A percentile compares a stretch with the other conserved stretches of the same genome.
Evolutionary conservation across 2,888 invertebrate genomes (phyloP).

Genomic region (Chaetogeoica ovagalla): DNA sequence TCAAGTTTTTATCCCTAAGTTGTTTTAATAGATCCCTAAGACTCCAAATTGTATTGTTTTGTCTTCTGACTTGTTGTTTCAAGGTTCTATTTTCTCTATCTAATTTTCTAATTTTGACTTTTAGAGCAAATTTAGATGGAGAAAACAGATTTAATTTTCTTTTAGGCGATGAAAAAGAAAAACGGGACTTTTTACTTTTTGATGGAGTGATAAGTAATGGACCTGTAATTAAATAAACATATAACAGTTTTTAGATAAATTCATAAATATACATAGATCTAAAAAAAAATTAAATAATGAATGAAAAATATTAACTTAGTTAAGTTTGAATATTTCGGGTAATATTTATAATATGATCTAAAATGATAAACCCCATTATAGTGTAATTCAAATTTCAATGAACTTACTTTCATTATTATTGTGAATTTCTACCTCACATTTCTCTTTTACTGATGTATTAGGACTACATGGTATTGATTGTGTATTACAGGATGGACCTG

Average conservation of each 20-base stretch:
- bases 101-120: neutral
- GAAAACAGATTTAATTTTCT: neutral
- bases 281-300: too few species aligned
- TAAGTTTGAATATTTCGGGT: too few species aligned
- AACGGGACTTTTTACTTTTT: neutral
- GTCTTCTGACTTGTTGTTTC: neutral
- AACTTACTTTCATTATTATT: too few species aligned
- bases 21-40: slow-evolving; percentile 7
- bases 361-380: too few species aligned
- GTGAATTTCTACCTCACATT: too few species aligned
- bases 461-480: too few species aligned
- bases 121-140: neutral
- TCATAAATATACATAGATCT: neutral
- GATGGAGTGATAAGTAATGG: neutral
- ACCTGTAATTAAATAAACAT: slow-evolving; percentile 4
- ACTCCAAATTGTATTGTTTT: neutral
- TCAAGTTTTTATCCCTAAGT: slow-evolving; percentile 6
- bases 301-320: too few species aligned
- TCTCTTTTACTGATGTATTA: too few species aligned
- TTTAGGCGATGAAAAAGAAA: neutral
- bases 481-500: too few species aligned
- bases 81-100: slow-evolving; percentile 7
- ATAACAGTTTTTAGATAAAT: neutral
- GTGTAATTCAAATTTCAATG: too few species aligned
- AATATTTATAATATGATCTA: too few species aligned